Base-by-base conservation (phyloP, 2,888 invertebrate genomes). In the Parasteatoda lunata region DNA sequence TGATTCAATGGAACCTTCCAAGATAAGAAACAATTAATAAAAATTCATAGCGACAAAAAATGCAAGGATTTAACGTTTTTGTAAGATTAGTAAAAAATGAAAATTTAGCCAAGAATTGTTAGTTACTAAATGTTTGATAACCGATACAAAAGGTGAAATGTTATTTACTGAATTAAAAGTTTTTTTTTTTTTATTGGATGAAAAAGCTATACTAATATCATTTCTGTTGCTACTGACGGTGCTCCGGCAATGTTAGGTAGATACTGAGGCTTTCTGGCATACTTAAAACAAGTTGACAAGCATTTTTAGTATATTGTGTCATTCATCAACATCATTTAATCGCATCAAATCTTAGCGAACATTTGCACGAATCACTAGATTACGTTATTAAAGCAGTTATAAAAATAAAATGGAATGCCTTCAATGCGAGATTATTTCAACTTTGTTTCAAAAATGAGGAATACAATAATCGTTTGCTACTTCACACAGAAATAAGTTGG, bases 381-480 rank as follows among this genome's bases (percentile, higher is more conserved):
- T 76, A 69, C 88, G 88, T 84, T 73, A 89, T 89, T 76, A 88
- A 65, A 80, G 83, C 76, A 71, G 71, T 84, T 72, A 89, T 86
- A 80, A 87, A 89, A 85, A 88, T 88, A 77, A 86, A 88, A 83
- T 75, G 84, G 64, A 79, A 89, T 84, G 54, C 81, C 59, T 81
- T 89, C 65, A 71, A 89, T 88, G 85, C 71, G 68, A 66, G 86
- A 89, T 77, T 87, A 84, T 89, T 89, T 89, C 82, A 89, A 81
- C 89, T 88, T 66, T 87, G 66, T 66, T 5, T 66, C 84, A 78
- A 88, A 84, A 89, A 89, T 82, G 71, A 89, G 79, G 89, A 89
- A 83, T 82, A 88, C 49, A 30, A 30, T 47, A 54, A 30, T 45
- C 77, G 77, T 77, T 85, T 84, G 52, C 64, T 88, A 66, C 77